Evolutionary conservation across 64 coral and sea anemone genomes (phyloP).

Genomic region (Orbicella faveolata): DNA sequence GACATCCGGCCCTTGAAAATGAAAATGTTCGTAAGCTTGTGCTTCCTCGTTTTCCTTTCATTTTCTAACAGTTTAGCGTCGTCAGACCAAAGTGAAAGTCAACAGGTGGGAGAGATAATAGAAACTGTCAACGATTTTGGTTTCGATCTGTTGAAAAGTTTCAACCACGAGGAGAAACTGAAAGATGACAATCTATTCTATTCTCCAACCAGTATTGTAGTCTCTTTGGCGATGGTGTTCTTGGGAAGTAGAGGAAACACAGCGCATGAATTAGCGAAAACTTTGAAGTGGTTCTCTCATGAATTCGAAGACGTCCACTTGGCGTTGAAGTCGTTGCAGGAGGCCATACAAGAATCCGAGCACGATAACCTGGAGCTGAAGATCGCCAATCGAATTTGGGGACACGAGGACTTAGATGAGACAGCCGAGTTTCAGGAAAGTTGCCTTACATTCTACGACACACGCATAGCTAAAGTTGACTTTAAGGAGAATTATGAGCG

Average conservation of each 20-base stretch:
- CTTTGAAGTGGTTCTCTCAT: conserved; percentile 56
- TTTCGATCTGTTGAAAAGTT: conserved; percentile 54
- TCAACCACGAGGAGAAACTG: conserved; percentile 28
- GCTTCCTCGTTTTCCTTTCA: not conserved
- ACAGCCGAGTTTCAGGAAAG: conserved; percentile 54
- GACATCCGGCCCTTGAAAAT: not conserved
- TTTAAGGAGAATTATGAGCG: conserved; percentile 58
- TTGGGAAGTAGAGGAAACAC: conserved; percentile 70
- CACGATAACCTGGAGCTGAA: conserved; percentile 49
- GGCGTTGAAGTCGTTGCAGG: conserved; percentile 69
- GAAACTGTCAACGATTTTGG: conserved; percentile 68
- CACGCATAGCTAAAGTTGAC: conserved; percentile 61
- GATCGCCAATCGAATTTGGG: conserved; percentile 83
- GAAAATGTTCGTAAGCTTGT: not conserved
- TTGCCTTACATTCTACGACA: conserved; percentile 54
- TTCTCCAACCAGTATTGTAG: conserved; percentile 76
- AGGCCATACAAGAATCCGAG: conserved; percentile 60
- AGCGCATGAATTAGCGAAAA: conserved; percentile 68
- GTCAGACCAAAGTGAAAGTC: not conserved
- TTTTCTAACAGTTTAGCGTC: not conserved
- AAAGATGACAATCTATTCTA: conserved; percentile 67
- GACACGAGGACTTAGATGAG: conserved; percentile 54
- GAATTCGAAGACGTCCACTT: conserved; percentile 65
- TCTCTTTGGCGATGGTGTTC: conserved; percentile 73
- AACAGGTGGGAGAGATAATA: not conserved